Evolutionary conservation across 2,797 vertebrate genomes (phyloP).

Genomic region (Hoplostethus mediterraneus): DNA sequence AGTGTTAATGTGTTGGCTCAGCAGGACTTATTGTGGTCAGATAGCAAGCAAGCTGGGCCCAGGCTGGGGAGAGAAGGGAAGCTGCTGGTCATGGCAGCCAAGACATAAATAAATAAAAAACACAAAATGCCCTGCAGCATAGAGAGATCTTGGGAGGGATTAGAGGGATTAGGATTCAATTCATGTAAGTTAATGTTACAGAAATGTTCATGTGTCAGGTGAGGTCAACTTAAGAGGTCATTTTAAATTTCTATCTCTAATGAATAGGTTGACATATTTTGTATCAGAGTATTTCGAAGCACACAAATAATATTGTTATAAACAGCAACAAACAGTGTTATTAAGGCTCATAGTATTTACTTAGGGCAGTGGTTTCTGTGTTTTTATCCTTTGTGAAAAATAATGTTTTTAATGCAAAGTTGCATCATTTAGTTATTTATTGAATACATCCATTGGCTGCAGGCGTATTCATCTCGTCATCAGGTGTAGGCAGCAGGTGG

Average conservation of each 20-base stretch:
- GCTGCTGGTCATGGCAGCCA: conserved; percentile 60
- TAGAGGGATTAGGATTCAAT: background rate
- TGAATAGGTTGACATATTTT: too few relatives aligned
- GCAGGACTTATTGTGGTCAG: conserved; percentile 61
- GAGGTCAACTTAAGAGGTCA: background rate
- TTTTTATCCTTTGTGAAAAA: too few relatives aligned
- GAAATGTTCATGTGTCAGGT: conserved; percentile 4
- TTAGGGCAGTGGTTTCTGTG: too few relatives aligned
- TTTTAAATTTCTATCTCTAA: too few relatives aligned
- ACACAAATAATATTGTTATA: too few relatives aligned
- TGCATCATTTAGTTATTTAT: too few relatives aligned
- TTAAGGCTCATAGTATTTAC: too few relatives aligned
- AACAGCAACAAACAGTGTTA: too few relatives aligned
- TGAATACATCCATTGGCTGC: background rate
- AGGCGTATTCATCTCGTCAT: background rate
- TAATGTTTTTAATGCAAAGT: too few relatives aligned
- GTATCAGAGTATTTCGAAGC: too few relatives aligned
- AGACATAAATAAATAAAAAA: conserved; percentile 48
- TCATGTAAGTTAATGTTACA: background rate
- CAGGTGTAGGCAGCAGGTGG: conserved; percentile 1
- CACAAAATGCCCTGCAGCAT: conserved; percentile 31
- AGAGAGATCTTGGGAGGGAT: background rate
- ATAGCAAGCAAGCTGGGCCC: conserved; percentile 5
- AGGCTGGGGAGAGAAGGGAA: conserved; percentile 49
- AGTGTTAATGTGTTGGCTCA: conserved; percentile 67